Evolutionary conservation across 1,140 invertebrate species (phyloP), one percentile per base, ranked within the genome.

Genomic region (Acromyrmex echinatior): DNA sequence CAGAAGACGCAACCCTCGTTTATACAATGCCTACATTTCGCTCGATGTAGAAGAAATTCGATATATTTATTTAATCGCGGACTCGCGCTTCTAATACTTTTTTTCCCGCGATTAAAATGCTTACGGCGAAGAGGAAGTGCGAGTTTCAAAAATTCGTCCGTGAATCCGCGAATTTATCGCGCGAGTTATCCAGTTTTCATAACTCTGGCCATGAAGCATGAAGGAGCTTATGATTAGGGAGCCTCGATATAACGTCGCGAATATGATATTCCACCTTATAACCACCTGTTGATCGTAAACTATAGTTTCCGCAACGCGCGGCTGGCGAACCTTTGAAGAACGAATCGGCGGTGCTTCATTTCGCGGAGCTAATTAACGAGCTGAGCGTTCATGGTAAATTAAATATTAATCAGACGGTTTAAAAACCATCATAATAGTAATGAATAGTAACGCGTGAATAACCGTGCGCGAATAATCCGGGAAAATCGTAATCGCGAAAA

Each of bases 211-310:
- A n/a, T 53, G 35, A 84, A 88, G 60, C 62, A 18, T 39, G 45
- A 53, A 73, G 10, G n/a, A 77, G 65, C 21, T 7, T 10, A 14
- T 5, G 53, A 80, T 86, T 65, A 56, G 18, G 56, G 39, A 2
- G 35, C 0, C 35, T 0, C 28, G 77, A 90, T 62, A 56, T 56
- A 71, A 62, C 18, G 53, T 25, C n/a, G 21, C 88, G 81, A 76
- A 86, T 86, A 86, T 45, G 77, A 82, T 82, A 88, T 85, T 88
- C 86, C n/a, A n/a, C n/a, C n/a, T n/a, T 62, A 53, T 49, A 86
- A 81, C 90, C 90, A 91, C 90, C 90, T 91, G 90, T 91, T 91
- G 90, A 82, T 90, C 81, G 77, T 78, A 88, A 91, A 90, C 78
- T 66, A 77, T 56, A 74, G 66, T 90, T 87, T 87, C 60, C 73